Conservation (phyloP, 92 coral and sea anemone genomes). For the Epizoanthus rinbou region DNA sequence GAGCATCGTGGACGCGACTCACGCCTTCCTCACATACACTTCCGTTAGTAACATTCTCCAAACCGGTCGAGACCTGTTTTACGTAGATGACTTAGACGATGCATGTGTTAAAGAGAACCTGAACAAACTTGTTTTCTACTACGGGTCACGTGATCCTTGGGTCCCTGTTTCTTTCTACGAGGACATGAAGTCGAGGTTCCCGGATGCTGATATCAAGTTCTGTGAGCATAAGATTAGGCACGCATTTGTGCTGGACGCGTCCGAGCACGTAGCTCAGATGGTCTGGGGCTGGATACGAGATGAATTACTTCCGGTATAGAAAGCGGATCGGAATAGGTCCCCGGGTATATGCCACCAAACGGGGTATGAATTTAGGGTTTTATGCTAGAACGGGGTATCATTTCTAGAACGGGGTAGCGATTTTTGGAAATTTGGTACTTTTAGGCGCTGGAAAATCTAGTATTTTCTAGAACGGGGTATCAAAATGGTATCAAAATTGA, state of each 20-base stretch:
- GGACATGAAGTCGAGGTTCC: slow-evolving; percentile 85
- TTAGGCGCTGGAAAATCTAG: no score
- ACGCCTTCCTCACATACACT: slow-evolving; percentile 68
- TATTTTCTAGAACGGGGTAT: no score
- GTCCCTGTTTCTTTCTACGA: slow-evolving; percentile 84
- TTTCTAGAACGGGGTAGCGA: no score
- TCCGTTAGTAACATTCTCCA: slow-evolving; percentile 79
- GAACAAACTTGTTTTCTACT: slow-evolving; percentile 90
- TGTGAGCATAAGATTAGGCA: slow-evolving; percentile 84
- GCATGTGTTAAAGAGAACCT: slow-evolving; percentile 72
- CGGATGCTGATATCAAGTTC: slow-evolving; percentile 75
- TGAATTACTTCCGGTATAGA: slow-evolving; percentile 48
- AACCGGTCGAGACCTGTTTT: slow-evolving; percentile 79
- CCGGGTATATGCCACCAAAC: no score
- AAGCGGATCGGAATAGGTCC: background rate
- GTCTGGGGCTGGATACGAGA: slow-evolving; percentile 88
- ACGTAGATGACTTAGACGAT: slow-evolving; percentile 69
- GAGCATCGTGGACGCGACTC: slow-evolving; percentile 71
- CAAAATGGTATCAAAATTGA: no score
- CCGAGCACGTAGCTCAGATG: slow-evolving; percentile 84
- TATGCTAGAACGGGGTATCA: no score
- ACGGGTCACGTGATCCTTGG: slow-evolving; percentile 97
- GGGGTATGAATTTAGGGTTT: no score
- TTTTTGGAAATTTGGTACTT: no score
- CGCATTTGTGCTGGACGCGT: slow-evolving; percentile 89